Conservation (phyloP, 1,140 invertebrate species). For the Drosophila baimaii region DNA sequence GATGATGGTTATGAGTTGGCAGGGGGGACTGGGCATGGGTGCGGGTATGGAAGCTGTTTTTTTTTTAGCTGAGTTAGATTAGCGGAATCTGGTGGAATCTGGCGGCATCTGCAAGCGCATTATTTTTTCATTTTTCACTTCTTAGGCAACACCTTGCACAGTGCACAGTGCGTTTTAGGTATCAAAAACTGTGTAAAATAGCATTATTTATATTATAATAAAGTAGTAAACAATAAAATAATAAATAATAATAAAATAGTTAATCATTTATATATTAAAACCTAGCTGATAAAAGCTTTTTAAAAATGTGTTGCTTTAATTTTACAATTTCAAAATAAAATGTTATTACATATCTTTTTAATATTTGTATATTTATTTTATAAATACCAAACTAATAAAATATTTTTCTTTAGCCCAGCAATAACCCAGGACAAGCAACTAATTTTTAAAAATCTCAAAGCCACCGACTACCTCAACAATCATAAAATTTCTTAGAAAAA, state of each 20-base stretch:
- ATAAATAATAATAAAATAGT: fast-evolving
- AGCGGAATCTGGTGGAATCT: conserved; percentile 20
- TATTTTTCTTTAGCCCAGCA: too few relatives aligned
- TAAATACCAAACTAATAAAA: not conserved
- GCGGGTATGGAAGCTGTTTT: not conserved
- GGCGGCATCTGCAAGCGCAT: conserved; percentile 24
- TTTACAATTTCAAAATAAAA: fast-evolving
- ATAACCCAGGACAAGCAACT: too few relatives aligned
- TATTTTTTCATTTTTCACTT: conserved; percentile 18
- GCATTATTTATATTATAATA: not conserved
- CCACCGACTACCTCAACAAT: too few relatives aligned
- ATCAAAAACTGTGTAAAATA: not conserved
- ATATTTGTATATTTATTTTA: fast-evolving
- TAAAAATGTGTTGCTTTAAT: not conserved
- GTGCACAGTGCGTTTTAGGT: conserved; percentile 9
- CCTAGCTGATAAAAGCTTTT: not conserved
- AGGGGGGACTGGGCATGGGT: not conserved
- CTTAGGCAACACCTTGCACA: conserved; percentile 7
- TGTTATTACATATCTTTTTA: not conserved
- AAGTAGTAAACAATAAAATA: not conserved
- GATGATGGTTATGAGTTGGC: conserved; percentile 38
- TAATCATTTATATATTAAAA: not conserved
- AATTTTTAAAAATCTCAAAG: too few relatives aligned
- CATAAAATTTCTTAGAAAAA: too few relatives aligned
- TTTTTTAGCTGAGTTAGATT: conserved; percentile 20